phyloP scores from a whole-genome alignment of 2,888 invertebrate genomes.

The Pardosa pseudoannulata region DNA sequence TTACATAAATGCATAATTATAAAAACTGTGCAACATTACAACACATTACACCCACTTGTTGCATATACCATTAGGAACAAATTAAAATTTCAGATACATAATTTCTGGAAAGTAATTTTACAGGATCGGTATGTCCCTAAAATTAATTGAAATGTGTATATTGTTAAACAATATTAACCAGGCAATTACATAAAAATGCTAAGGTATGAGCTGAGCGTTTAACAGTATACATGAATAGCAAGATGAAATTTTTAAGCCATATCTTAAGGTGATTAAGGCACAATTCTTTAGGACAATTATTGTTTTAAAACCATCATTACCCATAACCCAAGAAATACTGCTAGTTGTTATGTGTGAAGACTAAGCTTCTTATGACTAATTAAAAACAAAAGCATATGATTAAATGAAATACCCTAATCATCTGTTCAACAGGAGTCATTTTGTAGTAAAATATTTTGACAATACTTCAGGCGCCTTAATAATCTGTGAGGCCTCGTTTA shows the following conservation, averaged over 20 bases:
- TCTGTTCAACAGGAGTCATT: background rate
- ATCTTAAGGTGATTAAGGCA: constrained; percentile 1
- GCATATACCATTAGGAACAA: background rate
- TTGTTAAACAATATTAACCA: too few relatives aligned
- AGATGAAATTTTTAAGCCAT: background rate
- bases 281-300: background rate
- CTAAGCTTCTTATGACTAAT: too few relatives aligned
- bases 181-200: background rate
- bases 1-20: constrained; percentile 11
- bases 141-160: too few relatives aligned
- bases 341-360: too few relatives aligned
- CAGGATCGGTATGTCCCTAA: too few relatives aligned
- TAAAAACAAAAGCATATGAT: background rate
- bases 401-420: background rate
- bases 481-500: background rate
- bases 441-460: background rate
- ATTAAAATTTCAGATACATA: background rate
- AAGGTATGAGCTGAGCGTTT: background rate
- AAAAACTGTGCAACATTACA: background rate
- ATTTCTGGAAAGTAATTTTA: too few relatives aligned
- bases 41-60: background rate
- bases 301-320: too few relatives aligned
- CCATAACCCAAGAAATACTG: too few relatives aligned
- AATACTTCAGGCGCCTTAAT: background rate
- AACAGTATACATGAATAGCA: background rate